Evolutionary conservation across 2,888 invertebrate species (phyloP).

Genomic region (Loripinus fragilis): DNA sequence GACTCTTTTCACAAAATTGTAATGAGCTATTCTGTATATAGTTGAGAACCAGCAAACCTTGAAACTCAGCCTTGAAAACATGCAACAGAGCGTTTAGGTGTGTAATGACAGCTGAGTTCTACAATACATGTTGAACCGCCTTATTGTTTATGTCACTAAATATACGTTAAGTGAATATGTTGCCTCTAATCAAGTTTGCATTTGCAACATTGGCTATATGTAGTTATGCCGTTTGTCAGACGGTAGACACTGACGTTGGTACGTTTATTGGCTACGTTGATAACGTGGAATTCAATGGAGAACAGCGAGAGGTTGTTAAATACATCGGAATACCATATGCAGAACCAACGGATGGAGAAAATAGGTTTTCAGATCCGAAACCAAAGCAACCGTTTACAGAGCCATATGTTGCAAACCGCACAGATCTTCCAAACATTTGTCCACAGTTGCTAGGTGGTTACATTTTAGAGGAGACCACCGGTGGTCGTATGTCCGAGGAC

Average conservation of each 20-base stretch:
- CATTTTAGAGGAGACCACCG: background rate
- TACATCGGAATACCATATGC: background rate
- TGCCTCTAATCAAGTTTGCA: background rate
- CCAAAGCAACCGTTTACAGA: background rate
- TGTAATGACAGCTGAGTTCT: no score
- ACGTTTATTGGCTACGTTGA: background rate
- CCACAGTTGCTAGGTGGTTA: background rate
- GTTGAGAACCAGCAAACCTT: no score
- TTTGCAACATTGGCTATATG: background rate
- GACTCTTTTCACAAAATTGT: no score
- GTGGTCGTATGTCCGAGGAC: background rate
- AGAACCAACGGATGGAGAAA: background rate
- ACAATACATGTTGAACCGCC: no score
- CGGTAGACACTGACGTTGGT: background rate
- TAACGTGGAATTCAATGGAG: background rate
- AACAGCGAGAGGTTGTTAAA: background rate
- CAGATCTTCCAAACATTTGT: background rate
- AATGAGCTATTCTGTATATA: no score
- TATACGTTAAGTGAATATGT: no score
- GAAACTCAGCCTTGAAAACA: no score
- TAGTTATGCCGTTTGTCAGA: constrained; percentile 1
- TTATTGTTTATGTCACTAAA: no score
- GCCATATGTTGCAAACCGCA: background rate
- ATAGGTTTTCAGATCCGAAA: background rate
- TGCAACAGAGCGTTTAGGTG: no score